Conservation (phyloP, 2,797 vertebrate genomes). For the Rhinogobio ventralis region DNA sequence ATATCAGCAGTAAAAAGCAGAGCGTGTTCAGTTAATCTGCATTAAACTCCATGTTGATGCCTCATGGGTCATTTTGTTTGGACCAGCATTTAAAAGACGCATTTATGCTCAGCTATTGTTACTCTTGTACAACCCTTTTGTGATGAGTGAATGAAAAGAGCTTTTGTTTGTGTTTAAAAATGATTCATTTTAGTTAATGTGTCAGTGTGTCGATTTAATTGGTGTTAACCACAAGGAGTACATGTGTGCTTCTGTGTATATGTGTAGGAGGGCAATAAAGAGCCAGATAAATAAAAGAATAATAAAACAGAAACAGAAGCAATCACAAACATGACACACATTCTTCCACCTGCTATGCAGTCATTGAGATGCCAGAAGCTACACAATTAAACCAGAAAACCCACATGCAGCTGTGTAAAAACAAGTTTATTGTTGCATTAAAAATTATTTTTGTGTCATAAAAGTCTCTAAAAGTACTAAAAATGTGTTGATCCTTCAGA, state of each 20-base stretch:
- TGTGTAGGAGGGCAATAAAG: slow-evolving; percentile 6
- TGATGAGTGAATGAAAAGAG: not conserved
- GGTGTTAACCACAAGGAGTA: too few species aligned
- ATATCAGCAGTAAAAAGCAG: not conserved
- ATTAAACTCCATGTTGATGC: not conserved
- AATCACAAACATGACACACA: slow-evolving; percentile 3
- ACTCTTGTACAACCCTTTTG: not conserved
- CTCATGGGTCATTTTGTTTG: not conserved
- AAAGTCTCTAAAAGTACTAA: slow-evolving; percentile 29
- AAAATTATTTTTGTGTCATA: slow-evolving; percentile 1
- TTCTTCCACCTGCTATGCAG: not conserved
- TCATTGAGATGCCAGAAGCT: not conserved
- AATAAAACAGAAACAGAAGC: not conserved
- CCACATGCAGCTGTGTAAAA: slow-evolving; percentile 37
- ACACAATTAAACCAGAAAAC: not conserved
- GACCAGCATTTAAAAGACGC: not conserved
- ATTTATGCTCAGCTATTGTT: not conserved
- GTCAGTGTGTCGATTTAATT: slow-evolving; percentile 17
- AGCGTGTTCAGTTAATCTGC: too few species aligned
- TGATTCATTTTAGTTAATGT: slow-evolving; percentile 1
- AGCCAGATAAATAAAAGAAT: not conserved
- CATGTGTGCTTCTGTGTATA: not conserved
- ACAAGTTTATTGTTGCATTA: slow-evolving; percentile 51
- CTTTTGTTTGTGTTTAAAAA: slow-evolving; percentile 1
- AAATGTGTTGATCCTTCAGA: slow-evolving; percentile 1